Percentiles rank a stretch among this genome's conserved stretches.
Evolutionary conservation across 2,113 vertebrate species (phyloP).

Genomic region (Willisornis vidua): DNA sequence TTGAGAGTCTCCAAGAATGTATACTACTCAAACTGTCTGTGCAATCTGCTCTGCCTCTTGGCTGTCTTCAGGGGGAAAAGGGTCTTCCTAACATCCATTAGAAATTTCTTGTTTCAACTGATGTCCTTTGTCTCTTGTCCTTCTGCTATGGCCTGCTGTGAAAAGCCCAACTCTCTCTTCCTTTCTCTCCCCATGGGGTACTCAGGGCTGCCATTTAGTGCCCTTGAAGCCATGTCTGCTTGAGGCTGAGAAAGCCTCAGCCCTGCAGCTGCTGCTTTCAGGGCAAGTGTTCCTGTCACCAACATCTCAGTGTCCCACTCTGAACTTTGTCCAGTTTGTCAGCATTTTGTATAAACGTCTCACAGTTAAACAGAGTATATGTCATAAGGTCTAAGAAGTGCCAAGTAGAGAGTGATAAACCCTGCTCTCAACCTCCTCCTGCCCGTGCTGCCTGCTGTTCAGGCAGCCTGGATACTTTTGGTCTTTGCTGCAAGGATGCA

Average conservation of each 20-base stretch:
- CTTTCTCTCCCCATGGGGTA: fast-evolving
- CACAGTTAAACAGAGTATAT: fast-evolving
- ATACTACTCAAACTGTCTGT: neutral
- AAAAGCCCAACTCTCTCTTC: neutral
- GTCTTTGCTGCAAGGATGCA: neutral
- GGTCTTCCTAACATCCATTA: neutral
- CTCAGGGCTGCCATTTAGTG: neutral
- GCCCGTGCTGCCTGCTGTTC: neutral
- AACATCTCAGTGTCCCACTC: neutral
- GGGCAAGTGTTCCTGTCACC: neutral
- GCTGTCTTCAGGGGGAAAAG: neutral
- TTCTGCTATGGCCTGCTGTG: neutral
- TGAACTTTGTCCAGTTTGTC: neutral
- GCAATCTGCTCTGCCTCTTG: neutral
- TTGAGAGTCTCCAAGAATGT: neutral
- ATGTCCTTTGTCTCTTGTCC: neutral
- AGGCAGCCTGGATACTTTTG: neutral
- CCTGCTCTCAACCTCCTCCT: neutral
- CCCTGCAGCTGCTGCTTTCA: neutral
- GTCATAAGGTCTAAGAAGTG: neutral
- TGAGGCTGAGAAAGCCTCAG: neutral
- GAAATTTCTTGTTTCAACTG: neutral
- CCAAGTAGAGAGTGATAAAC: neutral
- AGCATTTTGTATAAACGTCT: neutral
- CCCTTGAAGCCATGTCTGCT: neutral